These are phyloP conservation scores for Metallyticus violacea DNA, from an alignment of 2,888 invertebrate genomes.

Conservation along the genomic window DNA sequence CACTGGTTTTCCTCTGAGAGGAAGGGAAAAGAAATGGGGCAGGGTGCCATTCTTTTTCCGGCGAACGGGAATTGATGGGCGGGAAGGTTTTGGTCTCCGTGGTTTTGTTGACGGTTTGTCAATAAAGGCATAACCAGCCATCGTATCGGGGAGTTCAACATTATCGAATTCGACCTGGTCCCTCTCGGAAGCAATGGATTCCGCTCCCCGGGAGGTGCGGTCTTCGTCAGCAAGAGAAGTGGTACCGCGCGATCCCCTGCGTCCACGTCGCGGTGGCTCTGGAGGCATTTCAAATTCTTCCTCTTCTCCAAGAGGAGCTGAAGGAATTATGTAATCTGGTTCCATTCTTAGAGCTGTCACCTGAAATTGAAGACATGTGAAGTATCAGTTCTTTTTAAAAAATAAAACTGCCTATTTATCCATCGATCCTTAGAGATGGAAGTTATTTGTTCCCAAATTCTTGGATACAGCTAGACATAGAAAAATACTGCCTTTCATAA, in stretches of 20 bases:
- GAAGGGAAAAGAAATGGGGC: constrained; percentile 67
- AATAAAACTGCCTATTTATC: neutral
- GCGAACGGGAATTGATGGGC: constrained; percentile 60
- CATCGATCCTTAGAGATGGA: no score
- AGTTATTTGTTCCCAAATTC: no score
- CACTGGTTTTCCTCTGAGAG: constrained; percentile 53
- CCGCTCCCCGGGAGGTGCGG: constrained; percentile 67
- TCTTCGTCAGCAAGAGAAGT: constrained; percentile 49
- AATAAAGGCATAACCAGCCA: constrained; percentile 72
- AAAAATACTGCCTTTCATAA: no score
- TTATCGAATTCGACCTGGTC: constrained; percentile 42
- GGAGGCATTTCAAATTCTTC: constrained; percentile 37
- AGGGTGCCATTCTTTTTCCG: constrained; percentile 46
- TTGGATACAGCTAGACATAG: no score
- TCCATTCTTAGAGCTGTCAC: constrained; percentile 27
- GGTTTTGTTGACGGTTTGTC: constrained; percentile 53
- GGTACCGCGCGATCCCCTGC: constrained; percentile 50
- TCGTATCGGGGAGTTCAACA: constrained; percentile 29
- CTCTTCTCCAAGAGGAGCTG: constrained; percentile 32
- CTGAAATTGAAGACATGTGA: neutral
- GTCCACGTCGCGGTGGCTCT: constrained; percentile 37
- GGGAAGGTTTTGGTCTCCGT: constrained; percentile 53
- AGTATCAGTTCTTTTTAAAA: neutral
- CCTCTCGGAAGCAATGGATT: constrained; percentile 57
- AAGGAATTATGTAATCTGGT: constrained; percentile 37